Evolutionary conservation across 1,140 invertebrate genomes (phyloP).

Genomic region (Physella acuta): DNA sequence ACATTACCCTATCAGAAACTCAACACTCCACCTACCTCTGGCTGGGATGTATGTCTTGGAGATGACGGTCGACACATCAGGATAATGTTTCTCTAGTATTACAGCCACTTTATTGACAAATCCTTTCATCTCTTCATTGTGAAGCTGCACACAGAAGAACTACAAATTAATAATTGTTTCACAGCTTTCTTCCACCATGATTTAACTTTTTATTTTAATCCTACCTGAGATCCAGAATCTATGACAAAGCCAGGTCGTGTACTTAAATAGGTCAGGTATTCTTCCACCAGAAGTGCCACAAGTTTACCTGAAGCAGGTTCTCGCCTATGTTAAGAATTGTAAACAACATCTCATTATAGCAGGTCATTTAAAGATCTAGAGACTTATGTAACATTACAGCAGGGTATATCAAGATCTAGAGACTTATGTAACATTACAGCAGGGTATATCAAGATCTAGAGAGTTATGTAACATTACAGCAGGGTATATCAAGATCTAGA

Average conservation of each 20-base stretch:
- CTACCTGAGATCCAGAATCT: constrained; percentile 50
- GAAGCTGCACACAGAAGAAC: constrained; percentile 30
- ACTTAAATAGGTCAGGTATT: constrained; percentile 51
- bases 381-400: too few species aligned
- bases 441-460: too few species aligned
- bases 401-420: too few species aligned
- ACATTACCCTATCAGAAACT: too few species aligned
- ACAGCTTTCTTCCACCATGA: too few species aligned
- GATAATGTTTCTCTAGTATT: constrained; percentile 39
- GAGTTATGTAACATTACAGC: too few species aligned
- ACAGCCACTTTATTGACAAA: constrained; percentile 45
- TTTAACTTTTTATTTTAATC: constrained; percentile 4
- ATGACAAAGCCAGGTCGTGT: constrained; percentile 49
- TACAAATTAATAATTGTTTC: not conserved
- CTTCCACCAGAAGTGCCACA: constrained; percentile 54
- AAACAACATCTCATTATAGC: too few species aligned
- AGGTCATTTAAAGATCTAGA: too few species aligned
- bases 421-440: too few species aligned
- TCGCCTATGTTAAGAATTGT: constrained; percentile 32
- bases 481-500: too few species aligned
- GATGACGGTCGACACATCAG: constrained; percentile 39
- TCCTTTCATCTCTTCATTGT: constrained; percentile 47
- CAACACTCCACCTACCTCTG: constrained; percentile 47
- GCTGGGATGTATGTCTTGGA: constrained; percentile 43
- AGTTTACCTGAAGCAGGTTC: constrained; percentile 52